phyloP scores from a whole-genome alignment of 2,113 vertebrate species.

The Sylvilagus bachmani region DNA sequence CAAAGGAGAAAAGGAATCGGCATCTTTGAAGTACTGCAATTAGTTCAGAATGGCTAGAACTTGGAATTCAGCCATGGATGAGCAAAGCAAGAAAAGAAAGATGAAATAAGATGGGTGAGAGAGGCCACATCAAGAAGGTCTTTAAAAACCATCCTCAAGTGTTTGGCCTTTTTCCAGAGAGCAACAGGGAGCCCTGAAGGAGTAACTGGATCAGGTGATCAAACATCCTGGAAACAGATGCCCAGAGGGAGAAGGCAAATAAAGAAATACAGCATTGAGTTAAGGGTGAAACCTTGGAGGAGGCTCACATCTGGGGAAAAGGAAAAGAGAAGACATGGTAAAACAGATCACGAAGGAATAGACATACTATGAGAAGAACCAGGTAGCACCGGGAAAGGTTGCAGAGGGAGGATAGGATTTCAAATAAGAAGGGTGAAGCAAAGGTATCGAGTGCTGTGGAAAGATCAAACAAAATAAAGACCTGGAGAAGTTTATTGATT shows the following conservation, averaged over 20 bases:
- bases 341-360: not conserved
- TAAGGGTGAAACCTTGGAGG: not conserved
- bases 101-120: not conserved
- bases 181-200: not conserved
- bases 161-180: conserved; percentile 15
- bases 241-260: not conserved
- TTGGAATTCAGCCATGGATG: not conserved
- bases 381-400: not conserved
- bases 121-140: not conserved
- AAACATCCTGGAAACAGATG: conserved; percentile 47
- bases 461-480: conserved; percentile 73
- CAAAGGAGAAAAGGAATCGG: not conserved
- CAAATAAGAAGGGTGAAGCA: conserved; percentile 59
- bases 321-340: not conserved
- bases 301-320: not conserved
- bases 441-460: not conserved
- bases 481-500: conserved; percentile 73
- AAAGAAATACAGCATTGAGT: not conserved
- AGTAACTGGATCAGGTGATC: conserved; percentile 18
- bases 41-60: not conserved
- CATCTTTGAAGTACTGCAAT: not conserved
- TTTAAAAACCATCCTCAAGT: not conserved
- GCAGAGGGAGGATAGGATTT: conserved; percentile 57
- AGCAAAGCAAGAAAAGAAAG: not conserved
- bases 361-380: conserved; percentile 48